Evolutionary conservation across 1,140 invertebrate species (phyloP), one percentile per base, ranked within the genome.

Genomic region (Micrasema longulum): DNA sequence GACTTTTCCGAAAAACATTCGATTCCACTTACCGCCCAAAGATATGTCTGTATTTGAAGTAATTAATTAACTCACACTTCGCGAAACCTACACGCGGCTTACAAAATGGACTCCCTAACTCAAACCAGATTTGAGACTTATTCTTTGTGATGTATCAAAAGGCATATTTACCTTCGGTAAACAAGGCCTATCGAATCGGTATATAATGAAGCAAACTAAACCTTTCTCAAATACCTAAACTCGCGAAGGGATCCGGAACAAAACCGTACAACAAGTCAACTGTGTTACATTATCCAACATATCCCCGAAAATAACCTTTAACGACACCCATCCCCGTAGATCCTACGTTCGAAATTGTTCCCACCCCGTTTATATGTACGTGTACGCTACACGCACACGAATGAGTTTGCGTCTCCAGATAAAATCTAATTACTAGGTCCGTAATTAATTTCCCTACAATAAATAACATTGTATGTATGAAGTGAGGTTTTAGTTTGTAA

Each of bases 351-450:
- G 18, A 43, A 60, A 60, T 60, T 31, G 36, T 60, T 60, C 35
- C 36, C 55, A 10, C 35, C 55, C 22, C 2, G n/a, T n/a, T n/a
- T n/a, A n/a, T n/a, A n/a, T n/a, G n/a, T 65, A 36, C 48, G 20
- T 16, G 36, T 45, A 31, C 64, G 60, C 31, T 55, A 60, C 69
- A 70, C 70, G 70, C 66, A 71, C 62, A 75, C 73, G 71, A 71
- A 71, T 69, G 70, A 71, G 73, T 71, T 65, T 48, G 47, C 73
- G 73, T 75, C 73, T 75, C 73, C 69, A 71, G 73, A 75, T 75
- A 75, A 75, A 75, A 75, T 75, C 73, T 75, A 75, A 75, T 75
- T 75, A 75, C 70, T 65, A 70, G 52, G 66, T 75, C 66, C 74
- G 74, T 75, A 75, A 75, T 75, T 75, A 72, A 72, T 72, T 72